Conservation (phyloP, 2,797 vertebrate genomes). For the Enteromius treurensis region DNA sequence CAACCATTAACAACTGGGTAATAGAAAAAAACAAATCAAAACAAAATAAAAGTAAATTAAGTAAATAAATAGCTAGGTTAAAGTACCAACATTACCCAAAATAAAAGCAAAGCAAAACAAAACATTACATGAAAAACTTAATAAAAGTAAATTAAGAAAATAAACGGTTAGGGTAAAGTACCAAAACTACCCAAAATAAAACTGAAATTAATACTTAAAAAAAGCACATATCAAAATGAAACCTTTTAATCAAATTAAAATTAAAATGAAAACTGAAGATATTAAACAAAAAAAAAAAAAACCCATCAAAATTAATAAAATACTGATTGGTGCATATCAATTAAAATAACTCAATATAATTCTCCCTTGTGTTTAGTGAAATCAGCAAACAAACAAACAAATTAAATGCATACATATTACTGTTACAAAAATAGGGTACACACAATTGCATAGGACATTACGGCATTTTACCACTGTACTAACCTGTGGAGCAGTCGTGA, state of each 20-base stretch:
- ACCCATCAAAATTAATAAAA: neutral
- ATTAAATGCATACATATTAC: neutral
- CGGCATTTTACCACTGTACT: slow-evolving; percentile 49
- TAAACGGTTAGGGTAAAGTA: neutral
- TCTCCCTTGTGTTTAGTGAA: too few species aligned
- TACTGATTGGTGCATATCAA: neutral
- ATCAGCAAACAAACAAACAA: neutral
- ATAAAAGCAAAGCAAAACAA: neutral
- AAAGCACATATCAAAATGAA: neutral
- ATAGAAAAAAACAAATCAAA: neutral
- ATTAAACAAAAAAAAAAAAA: neutral
- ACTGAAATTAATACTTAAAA: neutral
- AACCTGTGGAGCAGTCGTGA: slow-evolving; percentile 94
- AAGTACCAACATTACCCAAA: neutral
- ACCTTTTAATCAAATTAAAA: neutral
- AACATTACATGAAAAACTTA: neutral
- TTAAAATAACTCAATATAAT: neutral
- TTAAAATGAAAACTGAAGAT: neutral
- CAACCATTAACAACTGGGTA: neutral
- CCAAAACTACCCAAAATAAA: neutral
- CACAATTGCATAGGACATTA: neutral
- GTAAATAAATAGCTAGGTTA: neutral
- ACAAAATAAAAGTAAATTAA: neutral
- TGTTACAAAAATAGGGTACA: neutral
- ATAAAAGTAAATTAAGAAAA: neutral